A percentile compares a stretch with the other conserved stretches of the same genome.
Conservation (phyloP, 1,140 invertebrate genomes). For the Magallana gigas region DNA sequence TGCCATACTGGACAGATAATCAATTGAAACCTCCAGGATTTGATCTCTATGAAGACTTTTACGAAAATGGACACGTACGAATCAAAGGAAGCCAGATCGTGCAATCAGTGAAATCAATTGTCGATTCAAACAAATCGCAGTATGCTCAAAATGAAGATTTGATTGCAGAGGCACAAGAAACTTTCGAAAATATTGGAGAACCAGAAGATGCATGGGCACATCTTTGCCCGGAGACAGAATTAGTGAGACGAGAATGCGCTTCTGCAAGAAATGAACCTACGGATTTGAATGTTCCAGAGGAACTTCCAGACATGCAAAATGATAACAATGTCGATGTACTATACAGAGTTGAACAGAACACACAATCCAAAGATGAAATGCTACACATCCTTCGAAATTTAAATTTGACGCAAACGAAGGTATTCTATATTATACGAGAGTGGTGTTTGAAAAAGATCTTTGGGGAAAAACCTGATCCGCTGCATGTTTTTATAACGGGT, state of each 20-base stretch:
- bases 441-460: constrained; percentile 40
- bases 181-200: constrained; percentile 2
- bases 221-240: constrained; percentile 31
- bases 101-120: constrained; percentile 25
- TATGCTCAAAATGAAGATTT: neutral
- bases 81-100: neutral
- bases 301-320: neutral
- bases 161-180: neutral
- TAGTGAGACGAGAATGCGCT: neutral
- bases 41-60: constrained; percentile 44
- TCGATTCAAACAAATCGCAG: neutral
- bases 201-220: constrained; percentile 37
- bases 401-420: constrained; percentile 8
- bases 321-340: neutral
- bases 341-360: neutral
- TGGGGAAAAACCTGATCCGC: constrained; percentile 28
- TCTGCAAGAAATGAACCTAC: too few relatives aligned
- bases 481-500: constrained; percentile 54
- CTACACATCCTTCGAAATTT: neutral
- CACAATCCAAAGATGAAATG: neutral
- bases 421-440: constrained; percentile 53
- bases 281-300: neutral
- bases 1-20: constrained; percentile 44
- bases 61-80: constrained; percentile 43
- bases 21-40: constrained; percentile 49